A percentile compares a stretch with the other conserved stretches of the same genome.
Conservation (phyloP, 2,797 vertebrate genomes). For the Serranus cabrilla region DNA sequence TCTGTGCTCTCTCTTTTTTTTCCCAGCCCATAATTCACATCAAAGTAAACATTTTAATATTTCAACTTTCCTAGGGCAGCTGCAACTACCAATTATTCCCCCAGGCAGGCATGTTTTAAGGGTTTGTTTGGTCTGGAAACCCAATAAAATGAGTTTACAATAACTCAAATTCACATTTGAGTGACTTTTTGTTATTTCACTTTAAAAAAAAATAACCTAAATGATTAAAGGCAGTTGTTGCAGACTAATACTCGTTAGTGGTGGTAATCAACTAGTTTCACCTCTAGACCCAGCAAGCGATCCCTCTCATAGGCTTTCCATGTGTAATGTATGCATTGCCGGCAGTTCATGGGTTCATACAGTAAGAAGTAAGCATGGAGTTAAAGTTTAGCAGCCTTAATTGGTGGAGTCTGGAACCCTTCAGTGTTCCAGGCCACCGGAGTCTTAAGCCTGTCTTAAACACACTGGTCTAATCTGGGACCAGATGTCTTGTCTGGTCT, state of each 20-base stretch:
- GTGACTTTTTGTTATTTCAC: not conserved
- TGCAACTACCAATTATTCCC: not conserved
- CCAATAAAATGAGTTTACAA: no score
- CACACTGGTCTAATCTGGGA: slow-evolving; percentile 81
- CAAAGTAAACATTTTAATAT: not conserved
- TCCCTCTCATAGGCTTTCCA: not conserved
- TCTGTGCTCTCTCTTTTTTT: slow-evolving; percentile 33
- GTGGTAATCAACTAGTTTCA: not conserved
- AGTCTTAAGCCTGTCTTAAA: slow-evolving; percentile 83
- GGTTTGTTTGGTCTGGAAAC: not conserved
- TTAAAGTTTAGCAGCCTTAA: slow-evolving; percentile 76
- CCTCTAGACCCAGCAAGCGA: not conserved
- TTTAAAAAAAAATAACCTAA: not conserved
- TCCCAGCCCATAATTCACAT: slow-evolving; percentile 43
- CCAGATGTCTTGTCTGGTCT: slow-evolving; percentile 82
- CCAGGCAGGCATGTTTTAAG: not conserved
- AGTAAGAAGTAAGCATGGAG: slow-evolving; percentile 54
- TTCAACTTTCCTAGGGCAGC: no score
- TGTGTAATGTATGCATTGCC: slow-evolving; percentile 8
- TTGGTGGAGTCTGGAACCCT: slow-evolving; percentile 81
- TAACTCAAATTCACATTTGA: not conserved
- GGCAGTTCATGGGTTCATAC: slow-evolving; percentile 42
- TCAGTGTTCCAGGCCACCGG: slow-evolving; percentile 80
- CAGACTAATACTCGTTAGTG: not conserved
- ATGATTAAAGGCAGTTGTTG: not conserved